Conservation (phyloP, 2,888 invertebrate genomes). For the Melanostoma mellinum region DNA sequence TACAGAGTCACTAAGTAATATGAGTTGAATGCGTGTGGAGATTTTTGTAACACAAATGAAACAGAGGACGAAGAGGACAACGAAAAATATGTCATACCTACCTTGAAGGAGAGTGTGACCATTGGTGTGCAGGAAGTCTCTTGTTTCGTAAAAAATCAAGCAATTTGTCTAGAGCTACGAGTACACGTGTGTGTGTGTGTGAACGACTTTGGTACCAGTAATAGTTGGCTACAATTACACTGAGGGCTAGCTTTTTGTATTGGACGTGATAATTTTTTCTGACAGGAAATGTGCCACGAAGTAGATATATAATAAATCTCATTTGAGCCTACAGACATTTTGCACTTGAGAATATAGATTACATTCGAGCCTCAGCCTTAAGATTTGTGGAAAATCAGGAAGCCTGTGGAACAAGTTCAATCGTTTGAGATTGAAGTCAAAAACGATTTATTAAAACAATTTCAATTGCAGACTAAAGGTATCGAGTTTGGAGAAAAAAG, state of each 20-base stretch:
- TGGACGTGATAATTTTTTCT: conserved; percentile 38
- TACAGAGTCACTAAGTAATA: conserved; percentile 52
- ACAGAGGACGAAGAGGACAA: conserved; percentile 4
- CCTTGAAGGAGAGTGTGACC: conserved; percentile 49
- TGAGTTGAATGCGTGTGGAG: conserved; percentile 64
- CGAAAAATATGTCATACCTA: conserved; percentile 41
- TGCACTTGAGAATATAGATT: conserved; percentile 6
- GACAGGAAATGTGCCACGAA: conserved; percentile 11
- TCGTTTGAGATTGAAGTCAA: too few relatives aligned
- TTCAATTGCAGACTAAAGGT: too few relatives aligned
- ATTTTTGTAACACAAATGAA: conserved; percentile 37
- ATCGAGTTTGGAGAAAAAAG: too few relatives aligned
- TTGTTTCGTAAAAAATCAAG: conserved; percentile 58
- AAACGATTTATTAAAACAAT: too few relatives aligned
- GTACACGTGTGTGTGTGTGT: conserved; percentile 12
- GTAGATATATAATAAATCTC: conserved; percentile 21
- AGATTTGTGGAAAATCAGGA: too few relatives aligned
- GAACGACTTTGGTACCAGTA: conserved; percentile 49
- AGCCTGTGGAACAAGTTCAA: too few relatives aligned
- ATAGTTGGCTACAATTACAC: conserved; percentile 62
- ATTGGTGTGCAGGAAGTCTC: conserved; percentile 50
- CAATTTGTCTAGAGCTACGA: conserved; percentile 59
- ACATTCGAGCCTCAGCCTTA: too few relatives aligned
- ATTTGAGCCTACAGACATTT: conserved; percentile 8
- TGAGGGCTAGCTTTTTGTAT: conserved; percentile 54